Conservation (phyloP, 2,888 invertebrate genomes). For the Ceramica pisi region DNA sequence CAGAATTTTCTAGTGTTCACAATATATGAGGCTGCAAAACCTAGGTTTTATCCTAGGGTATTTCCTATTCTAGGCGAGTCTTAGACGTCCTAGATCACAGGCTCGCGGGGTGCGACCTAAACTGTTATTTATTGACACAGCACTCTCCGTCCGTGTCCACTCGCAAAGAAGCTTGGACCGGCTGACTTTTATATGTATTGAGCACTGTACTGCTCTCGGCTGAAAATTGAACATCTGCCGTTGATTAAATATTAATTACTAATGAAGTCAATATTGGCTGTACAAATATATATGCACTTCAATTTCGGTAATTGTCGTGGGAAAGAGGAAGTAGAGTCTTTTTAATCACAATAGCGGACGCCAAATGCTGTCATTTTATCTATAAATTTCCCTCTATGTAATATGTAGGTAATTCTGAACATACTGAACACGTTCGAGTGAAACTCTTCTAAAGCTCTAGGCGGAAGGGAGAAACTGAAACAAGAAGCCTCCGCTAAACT, state of each 20-base stretch:
- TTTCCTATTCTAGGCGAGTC: constrained; percentile 48
- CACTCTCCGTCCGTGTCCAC: constrained; percentile 26
- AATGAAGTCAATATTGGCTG: constrained; percentile 47
- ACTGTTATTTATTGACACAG: constrained; percentile 63
- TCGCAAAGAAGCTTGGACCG: constrained; percentile 15
- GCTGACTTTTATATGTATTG: constrained; percentile 32
- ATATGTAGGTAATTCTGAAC: too few species aligned
- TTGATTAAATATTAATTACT: constrained; percentile 59
- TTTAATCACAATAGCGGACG: constrained; percentile 8
- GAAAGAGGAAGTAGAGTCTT: constrained; percentile 22
- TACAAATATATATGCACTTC: constrained; percentile 46
- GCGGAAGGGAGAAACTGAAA: constrained; percentile 15
- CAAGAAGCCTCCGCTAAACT: not conserved
- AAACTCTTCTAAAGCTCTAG: not conserved
- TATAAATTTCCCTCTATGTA: constrained; percentile 6
- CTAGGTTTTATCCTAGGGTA: constrained; percentile 38
- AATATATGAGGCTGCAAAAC: constrained; percentile 20
- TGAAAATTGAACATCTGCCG: constrained; percentile 46
- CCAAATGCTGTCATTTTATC: constrained; percentile 12
- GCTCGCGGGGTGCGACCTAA: constrained; percentile 47
- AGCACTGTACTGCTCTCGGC: constrained; percentile 19
- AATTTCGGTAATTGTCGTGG: constrained; percentile 43
- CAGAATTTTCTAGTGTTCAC: constrained; percentile 15
- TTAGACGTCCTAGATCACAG: constrained; percentile 50
- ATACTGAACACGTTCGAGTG: constrained; percentile 7